phyloP scores from a whole-genome alignment of 2,113 vertebrate genomes.

The Cottus gobio region DNA sequence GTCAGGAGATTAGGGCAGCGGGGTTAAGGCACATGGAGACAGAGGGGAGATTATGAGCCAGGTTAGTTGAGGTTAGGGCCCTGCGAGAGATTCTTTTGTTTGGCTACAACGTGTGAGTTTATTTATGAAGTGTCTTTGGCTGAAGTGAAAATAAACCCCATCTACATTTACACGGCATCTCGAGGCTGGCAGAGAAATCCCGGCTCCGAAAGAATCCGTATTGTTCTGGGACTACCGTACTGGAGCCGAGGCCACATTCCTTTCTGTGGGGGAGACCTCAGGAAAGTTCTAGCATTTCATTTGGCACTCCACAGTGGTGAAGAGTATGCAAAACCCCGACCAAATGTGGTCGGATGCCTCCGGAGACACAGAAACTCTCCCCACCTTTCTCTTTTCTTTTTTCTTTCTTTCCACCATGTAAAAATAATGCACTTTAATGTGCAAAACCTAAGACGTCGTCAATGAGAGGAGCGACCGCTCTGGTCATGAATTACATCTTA shows the following conservation, averaged over 20 bases:
- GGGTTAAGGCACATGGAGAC: slow-evolving; percentile 66
- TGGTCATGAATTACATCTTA: slow-evolving; percentile 64
- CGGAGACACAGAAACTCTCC: slow-evolving; percentile 52
- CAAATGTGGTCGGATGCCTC: slow-evolving; percentile 70
- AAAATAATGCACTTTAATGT: slow-evolving; percentile 73
- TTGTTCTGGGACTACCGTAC: slow-evolving; percentile 76
- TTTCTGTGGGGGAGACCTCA: slow-evolving; percentile 77
- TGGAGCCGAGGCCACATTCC: slow-evolving; percentile 76
- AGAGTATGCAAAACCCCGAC: slow-evolving; percentile 45
- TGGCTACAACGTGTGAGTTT: slow-evolving; percentile 70
- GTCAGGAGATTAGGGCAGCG: slow-evolving; percentile 70
- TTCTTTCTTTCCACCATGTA: slow-evolving; percentile 24
- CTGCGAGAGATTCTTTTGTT: slow-evolving; percentile 57
- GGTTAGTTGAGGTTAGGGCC: slow-evolving; percentile 62
- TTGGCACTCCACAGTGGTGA: slow-evolving; percentile 61
- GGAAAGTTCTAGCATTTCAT: slow-evolving; percentile 77
- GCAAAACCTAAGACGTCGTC: slow-evolving; percentile 62
- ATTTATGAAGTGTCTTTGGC: slow-evolving; percentile 77
- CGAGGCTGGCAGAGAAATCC: slow-evolving; percentile 72
- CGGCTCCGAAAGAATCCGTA: slow-evolving; percentile 71
- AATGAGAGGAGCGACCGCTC: slow-evolving; percentile 54
- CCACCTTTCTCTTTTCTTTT: slow-evolving; percentile 15
- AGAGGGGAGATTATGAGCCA: slow-evolving; percentile 55
- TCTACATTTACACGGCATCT: slow-evolving; percentile 73
- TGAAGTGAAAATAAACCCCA: slow-evolving; percentile 74